phyloP scores from a whole-genome alignment of 2,888 invertebrate genomes.

The Hemicrepidius hirtus region DNA sequence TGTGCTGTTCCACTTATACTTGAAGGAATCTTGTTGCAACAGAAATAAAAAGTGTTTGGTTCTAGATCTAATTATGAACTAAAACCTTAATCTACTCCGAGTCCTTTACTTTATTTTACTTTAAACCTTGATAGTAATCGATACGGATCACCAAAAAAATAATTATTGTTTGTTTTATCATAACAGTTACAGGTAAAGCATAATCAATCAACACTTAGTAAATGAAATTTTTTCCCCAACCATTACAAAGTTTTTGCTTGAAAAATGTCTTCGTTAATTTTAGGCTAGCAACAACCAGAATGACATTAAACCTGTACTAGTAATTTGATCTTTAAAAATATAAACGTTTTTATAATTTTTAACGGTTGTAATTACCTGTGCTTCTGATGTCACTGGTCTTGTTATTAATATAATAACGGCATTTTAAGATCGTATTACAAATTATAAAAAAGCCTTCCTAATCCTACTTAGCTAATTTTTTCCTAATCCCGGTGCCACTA shows the following conservation, averaged over 20 bases:
- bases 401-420: slow-evolving; percentile 1
- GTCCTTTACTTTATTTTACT: too few species aligned
- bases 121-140: too few species aligned
- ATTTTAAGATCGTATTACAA: slow-evolving; percentile 17
- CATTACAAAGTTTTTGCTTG: too few species aligned
- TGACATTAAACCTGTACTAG: background rate
- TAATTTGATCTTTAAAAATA: slow-evolving; percentile 1
- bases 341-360: slow-evolving; percentile 7
- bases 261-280: background rate
- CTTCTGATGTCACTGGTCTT: too few species aligned
- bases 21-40: slow-evolving; percentile 4
- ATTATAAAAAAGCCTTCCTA: slow-evolving; percentile 1
- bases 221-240: too few species aligned
- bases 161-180: too few species aligned
- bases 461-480: background rate
- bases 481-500: slow-evolving; percentile 1
- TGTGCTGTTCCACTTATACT: slow-evolving; percentile 11
- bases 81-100: too few species aligned
- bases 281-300: background rate
- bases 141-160: too few species aligned
- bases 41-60: too few species aligned
- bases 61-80: too few species aligned
- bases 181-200: too few species aligned
- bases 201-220: too few species aligned
- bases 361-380: background rate